phyloP scores from a whole-genome alignment of 2,797 vertebrate species.

The Sebastiscus tertius region DNA sequence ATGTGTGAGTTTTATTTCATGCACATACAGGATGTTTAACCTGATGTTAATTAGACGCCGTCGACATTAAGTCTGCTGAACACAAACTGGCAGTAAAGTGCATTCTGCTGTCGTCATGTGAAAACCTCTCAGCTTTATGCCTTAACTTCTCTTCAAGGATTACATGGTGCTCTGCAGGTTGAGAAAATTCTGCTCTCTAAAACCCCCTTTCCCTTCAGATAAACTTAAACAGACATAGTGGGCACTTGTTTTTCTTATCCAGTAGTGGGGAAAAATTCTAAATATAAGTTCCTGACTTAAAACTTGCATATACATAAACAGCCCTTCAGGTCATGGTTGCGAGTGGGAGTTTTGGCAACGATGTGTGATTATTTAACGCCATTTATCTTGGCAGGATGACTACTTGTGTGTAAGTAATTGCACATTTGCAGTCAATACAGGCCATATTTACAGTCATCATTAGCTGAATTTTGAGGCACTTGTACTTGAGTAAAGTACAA shows the following conservation, averaged over 20 bases:
- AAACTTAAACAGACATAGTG: not conserved
- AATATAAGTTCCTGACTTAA: not conserved
- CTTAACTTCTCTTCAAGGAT: conserved; percentile 28
- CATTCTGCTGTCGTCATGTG: not conserved
- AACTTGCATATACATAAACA: not conserved
- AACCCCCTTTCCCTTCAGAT: conserved; percentile 15
- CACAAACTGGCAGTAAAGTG: not conserved
- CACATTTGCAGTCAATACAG: not conserved
- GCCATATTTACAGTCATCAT: not conserved
- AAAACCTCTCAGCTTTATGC: conserved; percentile 35
- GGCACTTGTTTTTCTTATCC: not conserved
- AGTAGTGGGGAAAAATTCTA: not conserved
- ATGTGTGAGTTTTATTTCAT: conserved; percentile 4
- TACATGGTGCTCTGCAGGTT: conserved; percentile 24
- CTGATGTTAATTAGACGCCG: conserved; percentile 31
- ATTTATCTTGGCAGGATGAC: not conserved
- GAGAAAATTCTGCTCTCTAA: conserved; percentile 5
- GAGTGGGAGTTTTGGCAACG: not conserved
- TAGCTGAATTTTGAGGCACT: not conserved
- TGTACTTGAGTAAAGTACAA: not conserved
- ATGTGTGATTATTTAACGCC: not conserved
- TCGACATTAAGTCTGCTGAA: not conserved
- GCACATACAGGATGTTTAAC: conserved; percentile 5
- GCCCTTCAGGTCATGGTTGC: not conserved
- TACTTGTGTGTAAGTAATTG: not conserved